Base-by-base conservation (phyloP, 2,888 invertebrate genomes). In the Homarus gammarus region DNA sequence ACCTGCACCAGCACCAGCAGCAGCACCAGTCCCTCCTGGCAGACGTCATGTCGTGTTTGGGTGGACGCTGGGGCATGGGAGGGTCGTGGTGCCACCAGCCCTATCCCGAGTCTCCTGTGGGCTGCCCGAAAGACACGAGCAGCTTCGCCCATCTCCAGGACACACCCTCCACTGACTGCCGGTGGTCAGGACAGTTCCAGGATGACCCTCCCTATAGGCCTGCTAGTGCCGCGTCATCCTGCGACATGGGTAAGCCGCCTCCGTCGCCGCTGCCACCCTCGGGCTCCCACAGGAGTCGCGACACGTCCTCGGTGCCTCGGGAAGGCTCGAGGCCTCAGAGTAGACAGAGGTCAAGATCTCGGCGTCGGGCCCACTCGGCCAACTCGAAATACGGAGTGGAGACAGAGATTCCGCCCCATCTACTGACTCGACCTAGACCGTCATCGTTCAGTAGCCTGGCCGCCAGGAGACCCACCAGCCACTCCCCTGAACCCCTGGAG, bases 351-450 rank as follows among this genome's bases (percentile, higher is more conserved):
- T 78, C 89, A 36, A 31, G 78, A 22, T 84, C 89, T 3, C 56
- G 73, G 8, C 89, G 84, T 18, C 78, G 89, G 8, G 78, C 89
- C 1, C 79, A 78, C 36, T 89, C 89, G n/a, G 89, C 89, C 61
- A 88, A 64, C 27, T 40, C 56, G 15, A 78, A 84, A 33, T 89
- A 84, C 64, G 70, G 84, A n/a, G 84, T 89, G 10, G 72, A 89
- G 61, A 33, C 89, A 27, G 84, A 89, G 22, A 89, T 89, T 18
- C 84, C 89, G 15, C 87, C 87, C 12, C 87, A 87, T n/a, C 56
- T 87, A n/a, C 73, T 87, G 10, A 31, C 87, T 15, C 79, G 81
- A 6, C 89, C 78, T 27, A 70, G 84, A 8, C 89, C 84, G 15
- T 78, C 73, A 22, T 89, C 89, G 36, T 84, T 83, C 78, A 83